A percentile compares a stretch with the other conserved stretches of the same genome.
phyloP scores from a whole-genome alignment of 2,113 vertebrate genomes.

The Dromiciops gliroides region DNA sequence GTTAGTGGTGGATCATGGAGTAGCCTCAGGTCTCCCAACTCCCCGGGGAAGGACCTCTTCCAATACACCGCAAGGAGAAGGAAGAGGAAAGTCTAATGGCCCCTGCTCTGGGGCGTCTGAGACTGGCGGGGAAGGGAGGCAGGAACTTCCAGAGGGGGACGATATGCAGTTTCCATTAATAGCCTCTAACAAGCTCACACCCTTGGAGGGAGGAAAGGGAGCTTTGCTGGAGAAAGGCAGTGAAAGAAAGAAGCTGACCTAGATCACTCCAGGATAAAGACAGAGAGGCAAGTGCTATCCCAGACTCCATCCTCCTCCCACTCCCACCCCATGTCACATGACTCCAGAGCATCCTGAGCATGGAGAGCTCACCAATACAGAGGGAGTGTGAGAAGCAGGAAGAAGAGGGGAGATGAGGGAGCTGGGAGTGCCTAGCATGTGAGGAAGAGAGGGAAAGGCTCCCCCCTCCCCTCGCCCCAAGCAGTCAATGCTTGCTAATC shows the following conservation, averaged over 20 bases:
- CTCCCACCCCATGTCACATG: not conserved
- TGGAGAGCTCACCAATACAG: not conserved
- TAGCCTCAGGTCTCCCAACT: not conserved
- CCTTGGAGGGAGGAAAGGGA: constrained; percentile 63
- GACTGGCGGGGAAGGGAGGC: constrained; percentile 33
- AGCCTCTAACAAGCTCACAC: constrained; percentile 76
- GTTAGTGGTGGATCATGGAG: not conserved
- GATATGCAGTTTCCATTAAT: constrained; percentile 72
- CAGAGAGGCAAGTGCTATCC: not conserved
- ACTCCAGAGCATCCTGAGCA: not conserved
- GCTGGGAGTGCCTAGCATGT: not conserved
- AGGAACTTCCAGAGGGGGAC: constrained; percentile 42
- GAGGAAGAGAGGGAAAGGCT: not conserved
- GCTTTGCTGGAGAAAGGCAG: constrained; percentile 57
- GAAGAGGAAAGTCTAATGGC: constrained; percentile 20
- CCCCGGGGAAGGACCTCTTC: not conserved
- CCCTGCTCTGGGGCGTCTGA: constrained; percentile 24
- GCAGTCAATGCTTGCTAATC: not conserved
- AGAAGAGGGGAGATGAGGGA: not conserved
- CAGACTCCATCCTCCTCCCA: not conserved
- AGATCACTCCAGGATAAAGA: constrained; percentile 56
- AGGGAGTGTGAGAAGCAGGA: constrained; percentile 19
- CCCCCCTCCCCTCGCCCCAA: not conserved
- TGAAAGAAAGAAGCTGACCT: constrained; percentile 68
- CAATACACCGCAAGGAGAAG: not conserved